Evolutionary conservation across 2,113 vertebrate species (phyloP), one percentile per base, ranked within the genome.

Genomic region (Fulmarus glacialis): DNA sequence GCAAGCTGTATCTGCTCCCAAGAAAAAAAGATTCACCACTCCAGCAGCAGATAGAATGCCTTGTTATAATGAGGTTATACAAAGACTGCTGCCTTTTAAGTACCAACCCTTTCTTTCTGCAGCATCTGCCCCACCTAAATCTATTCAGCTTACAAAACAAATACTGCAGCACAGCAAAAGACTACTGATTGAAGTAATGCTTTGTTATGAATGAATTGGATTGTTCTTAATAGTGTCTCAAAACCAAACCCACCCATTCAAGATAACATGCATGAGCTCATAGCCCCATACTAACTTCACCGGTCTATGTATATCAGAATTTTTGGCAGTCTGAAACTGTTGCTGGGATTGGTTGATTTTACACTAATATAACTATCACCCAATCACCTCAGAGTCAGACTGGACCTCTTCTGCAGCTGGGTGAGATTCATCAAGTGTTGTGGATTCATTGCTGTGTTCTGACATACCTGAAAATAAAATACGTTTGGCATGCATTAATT

Each of bases 401-500:
- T 96, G 93, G 97, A 97, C 82, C 82, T 97, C 98, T 96, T 98
- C 98, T 90, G 98, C 89, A 96, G 95, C 95, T 95, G 96, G 96
- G 71, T 96, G 95, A 96, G 93, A 94, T 34, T 94, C 97, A 98
- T 93, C 96, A 83, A 97, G 92, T 97, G 90, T n/a, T 97, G 97
- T 64, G 89, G 97, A 71, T 86, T 97, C 97, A 94, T 13, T 96
- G 97, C 73, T 96, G 96, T 81, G 94, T 85, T 96, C 98, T 98
- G 98, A 98, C 98, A 98, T 98, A 97, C 96, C 98, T 98, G 98
- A 96, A 98, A 98, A 97, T 82, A 94, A 98, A 98, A 98, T 90
- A 98, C 92, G 94, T 97, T 97, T 83, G 90, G 95, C 82, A 96
- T 79, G 92, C 43, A 96, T 97, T 98, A 98, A 98, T 94, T 47